Evolutionary conservation across 2,113 vertebrate species (phyloP), one percentile per base, ranked within the genome.

Genomic region (Cisticola juncidis): DNA sequence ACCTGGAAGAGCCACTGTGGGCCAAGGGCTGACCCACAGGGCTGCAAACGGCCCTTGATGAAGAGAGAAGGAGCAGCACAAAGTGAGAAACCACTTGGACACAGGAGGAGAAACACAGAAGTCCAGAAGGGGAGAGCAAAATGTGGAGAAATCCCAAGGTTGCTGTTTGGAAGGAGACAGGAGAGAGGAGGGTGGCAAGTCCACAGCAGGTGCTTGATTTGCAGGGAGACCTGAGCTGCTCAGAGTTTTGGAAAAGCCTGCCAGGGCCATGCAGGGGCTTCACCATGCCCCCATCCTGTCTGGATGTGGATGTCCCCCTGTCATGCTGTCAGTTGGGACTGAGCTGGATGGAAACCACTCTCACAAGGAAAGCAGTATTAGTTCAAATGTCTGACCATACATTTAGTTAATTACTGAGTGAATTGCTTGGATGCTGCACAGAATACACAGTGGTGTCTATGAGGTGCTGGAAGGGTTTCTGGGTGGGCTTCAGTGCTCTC

Each of bases 331-430:
- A 51, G 53, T 47, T 26, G 40, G 66, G 53, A 47, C 24, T 29
- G 66, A 92, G 57, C 81, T 72, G 36, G 89, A 87, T 79, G 70
- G 56, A 73, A 90, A 50, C 7, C 61, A 38, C 36, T 44, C 2
- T 1, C 40, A 57, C 2, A 11, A 91, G 84, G 85, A 79, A 65
- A 85, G 78, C 81, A 69, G 22, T 69, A 81, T 92, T 91, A 86
- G 78, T 92, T 71, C 73, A 88, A 96, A 92, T 7, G 6, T 36
- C 72, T 90, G 81, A 77, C 79, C 86, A 56, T 56, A 76, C 62
- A 80, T 95, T 94, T 92, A 45, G 88, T 84, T 97, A 97, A 97
- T 97, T 95, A 91, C 81, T 86, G 45, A 88, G 92, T 31, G 61
- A 86, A 90, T 91, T 94, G 68, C 93, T 92, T 92, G 88, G 89